Conservation (phyloP, 1,140 invertebrate genomes). For the Drosophila funebris region DNA sequence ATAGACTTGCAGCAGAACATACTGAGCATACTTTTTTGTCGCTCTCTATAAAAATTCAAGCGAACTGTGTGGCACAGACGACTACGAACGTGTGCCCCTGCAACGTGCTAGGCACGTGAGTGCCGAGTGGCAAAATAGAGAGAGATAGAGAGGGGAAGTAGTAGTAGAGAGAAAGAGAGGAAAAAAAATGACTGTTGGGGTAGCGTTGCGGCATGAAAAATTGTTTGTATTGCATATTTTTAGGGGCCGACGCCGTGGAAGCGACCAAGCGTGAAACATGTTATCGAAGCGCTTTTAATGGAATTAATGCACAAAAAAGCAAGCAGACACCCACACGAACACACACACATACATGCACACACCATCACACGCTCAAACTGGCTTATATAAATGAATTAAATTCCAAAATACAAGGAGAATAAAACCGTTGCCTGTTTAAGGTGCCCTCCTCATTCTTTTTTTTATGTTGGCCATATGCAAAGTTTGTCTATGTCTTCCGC, state of each 20-base stretch:
- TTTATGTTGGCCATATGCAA: background rate
- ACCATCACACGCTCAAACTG: too few species aligned
- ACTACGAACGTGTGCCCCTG: conserved; percentile 10
- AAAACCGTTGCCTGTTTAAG: conserved; percentile 32
- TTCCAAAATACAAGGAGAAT: background rate
- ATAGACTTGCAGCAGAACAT: background rate
- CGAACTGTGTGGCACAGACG: conserved; percentile 13
- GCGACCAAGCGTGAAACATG: conserved; percentile 68
- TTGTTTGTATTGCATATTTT: conserved; percentile 74
- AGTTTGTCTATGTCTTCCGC: conserved; percentile 1
- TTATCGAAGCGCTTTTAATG: conserved; percentile 69
- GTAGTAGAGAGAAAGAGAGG: conserved; percentile 6
- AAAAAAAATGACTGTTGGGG: conserved; percentile 19
- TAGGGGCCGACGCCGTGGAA: conserved; percentile 47
- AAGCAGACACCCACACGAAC: conserved; percentile 16
- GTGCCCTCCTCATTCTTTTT: background rate
- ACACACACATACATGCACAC: conserved; percentile 13
- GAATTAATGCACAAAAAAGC: conserved; percentile 60
- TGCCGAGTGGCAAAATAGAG: conserved; percentile 29
- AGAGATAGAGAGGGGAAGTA: conserved; percentile 4
- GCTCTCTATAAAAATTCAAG: conserved; percentile 42
- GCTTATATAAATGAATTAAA: conserved; percentile 43
- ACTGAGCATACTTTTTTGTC: conserved; percentile 29
- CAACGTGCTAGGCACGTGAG: conserved; percentile 44
- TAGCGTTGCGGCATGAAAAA: conserved; percentile 53